Base-by-base conservation (phyloP, 2,113 vertebrate species). In the Coracopsis vasa region DNA sequence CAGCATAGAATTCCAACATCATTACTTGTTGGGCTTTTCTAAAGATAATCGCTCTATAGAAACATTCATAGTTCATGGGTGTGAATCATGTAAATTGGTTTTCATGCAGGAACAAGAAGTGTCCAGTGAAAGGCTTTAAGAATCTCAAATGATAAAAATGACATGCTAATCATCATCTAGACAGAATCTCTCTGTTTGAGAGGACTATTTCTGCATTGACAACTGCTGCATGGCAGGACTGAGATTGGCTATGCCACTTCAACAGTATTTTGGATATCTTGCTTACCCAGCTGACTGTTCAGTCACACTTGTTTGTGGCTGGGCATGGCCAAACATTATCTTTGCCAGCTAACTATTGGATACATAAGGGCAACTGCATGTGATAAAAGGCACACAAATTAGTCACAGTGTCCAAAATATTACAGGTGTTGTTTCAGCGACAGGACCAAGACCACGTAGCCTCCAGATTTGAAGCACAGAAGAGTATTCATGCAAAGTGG, bases 401-500 rank as follows among this genome's bases (percentile, higher is more conserved):
- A 4, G 35, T 20, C 28, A 5, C 51, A 50, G 29, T 9, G 11
- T 73, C 58, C 42, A 72, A 78, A 86, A 78, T 16, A 33, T 7
- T 75, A 29, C 51, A 19, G 3, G 23, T 53, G 44, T 19, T 18
- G 11, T 29, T 67, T 3, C 3, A 2, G 33, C 10, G n/a, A n/a
- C 6, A 25, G 42, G 33, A 58, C 4, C 47, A 86, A 70, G 39
- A 8, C 29, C 69, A 69, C 31, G 41, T 21, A 66, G 8, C 6
- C 21, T 48, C 64, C 64, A 67, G 28, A 45, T 53, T 1, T 37
- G 64, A 80, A 80, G 45, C 28, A 6, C 9, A 56, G 54, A 47
- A 0, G 4, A 65, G 24, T 16, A 44, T 8, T 25, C 0, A 0
- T 9, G 21, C 27, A 39, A 73, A 72, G 47, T 0, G 8, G 23